Base-by-base conservation (phyloP, 2,113 vertebrate species). In the Tichodroma muraria region DNA sequence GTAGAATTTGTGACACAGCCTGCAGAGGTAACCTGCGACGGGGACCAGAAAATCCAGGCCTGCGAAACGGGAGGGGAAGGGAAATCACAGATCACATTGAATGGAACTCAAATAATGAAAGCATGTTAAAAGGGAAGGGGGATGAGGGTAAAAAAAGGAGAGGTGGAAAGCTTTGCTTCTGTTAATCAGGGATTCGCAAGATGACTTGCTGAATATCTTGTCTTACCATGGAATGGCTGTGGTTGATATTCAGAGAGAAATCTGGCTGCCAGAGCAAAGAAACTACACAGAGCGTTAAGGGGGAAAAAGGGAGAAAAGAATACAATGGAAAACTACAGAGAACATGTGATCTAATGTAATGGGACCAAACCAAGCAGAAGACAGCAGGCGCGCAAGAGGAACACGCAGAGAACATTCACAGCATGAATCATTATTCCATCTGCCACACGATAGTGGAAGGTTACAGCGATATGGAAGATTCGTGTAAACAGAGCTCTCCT, bases 1-100 rank as follows among this genome's bases (percentile, higher is more conserved):
- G 97, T 98, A 99, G 97, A 99, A 99, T 97, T 98, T 99, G 96
- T 98, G 98, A 98, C 99, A 99, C 94, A 99, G 95, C 80, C 98
- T 98, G 96, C 99, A 99, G 95, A 99, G 98, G 61, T 99, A 99
- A 91, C 99, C 99, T 80, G 98, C 98, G 40, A 98, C 99, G 7
- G 99, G 99, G 92, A 99, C 98, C 97, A 99, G 97, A 95, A 99
- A 99, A 96, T 98, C 99, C 96, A 98, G 98, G 59, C 99, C 99
- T 99, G 97, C 9, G 70, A 93, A 93, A 94, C 52, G 63, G 97
- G 96, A 97, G 96, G 96, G 95, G 94, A 95, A 95, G 95, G 95
- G 94, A 93, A 95, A 96, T 96, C 96, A 97, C 93, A 95, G 96
- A 95, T 97, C 94, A 96, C 97, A 96, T 96, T 97, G 97, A 97